Percentiles rank a stretch among this genome's conserved stretches.
These are phyloP conservation scores for Brachyhypopomus gauderio DNA, from an alignment of 2,113 vertebrate genomes.

Conservation along the genomic window DNA sequence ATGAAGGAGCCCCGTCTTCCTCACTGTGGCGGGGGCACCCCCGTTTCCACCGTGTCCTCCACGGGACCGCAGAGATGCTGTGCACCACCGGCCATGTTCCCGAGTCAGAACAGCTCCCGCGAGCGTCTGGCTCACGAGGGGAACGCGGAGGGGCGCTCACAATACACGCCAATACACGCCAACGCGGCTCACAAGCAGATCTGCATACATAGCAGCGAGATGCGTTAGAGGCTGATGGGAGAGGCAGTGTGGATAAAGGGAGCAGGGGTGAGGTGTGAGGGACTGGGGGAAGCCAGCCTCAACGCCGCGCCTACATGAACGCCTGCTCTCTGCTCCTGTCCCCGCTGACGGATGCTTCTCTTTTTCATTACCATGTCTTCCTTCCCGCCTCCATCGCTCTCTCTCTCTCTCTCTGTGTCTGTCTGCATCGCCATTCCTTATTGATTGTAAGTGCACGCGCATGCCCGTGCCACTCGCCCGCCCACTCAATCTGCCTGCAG, in stretches of 20 bases:
- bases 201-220: not conserved
- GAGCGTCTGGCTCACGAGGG: not conserved
- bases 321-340: not conserved
- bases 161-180: not conserved
- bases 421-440: constrained; percentile 28
- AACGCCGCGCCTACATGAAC: constrained; percentile 14
- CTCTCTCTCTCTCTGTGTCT: not conserved
- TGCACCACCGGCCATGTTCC: not conserved
- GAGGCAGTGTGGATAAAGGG: not conserved
- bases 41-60: too few species aligned
- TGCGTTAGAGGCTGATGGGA: constrained; percentile 7
- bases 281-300: not conserved
- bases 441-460: constrained; percentile 41
- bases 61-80: too few species aligned
- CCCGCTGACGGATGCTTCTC: not conserved
- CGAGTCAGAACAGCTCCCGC: not conserved
- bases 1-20: not conserved
- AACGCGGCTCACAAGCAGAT: not conserved
- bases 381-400: not conserved
- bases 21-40: not conserved
- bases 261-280: not conserved
- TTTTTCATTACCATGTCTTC: constrained; percentile 14
- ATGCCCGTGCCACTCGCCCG: constrained; percentile 43
- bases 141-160: not conserved
- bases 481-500: constrained; percentile 40